phyloP scores from a whole-genome alignment of 2,113 vertebrate genomes.

The Thalassarche chlororhynchos region DNA sequence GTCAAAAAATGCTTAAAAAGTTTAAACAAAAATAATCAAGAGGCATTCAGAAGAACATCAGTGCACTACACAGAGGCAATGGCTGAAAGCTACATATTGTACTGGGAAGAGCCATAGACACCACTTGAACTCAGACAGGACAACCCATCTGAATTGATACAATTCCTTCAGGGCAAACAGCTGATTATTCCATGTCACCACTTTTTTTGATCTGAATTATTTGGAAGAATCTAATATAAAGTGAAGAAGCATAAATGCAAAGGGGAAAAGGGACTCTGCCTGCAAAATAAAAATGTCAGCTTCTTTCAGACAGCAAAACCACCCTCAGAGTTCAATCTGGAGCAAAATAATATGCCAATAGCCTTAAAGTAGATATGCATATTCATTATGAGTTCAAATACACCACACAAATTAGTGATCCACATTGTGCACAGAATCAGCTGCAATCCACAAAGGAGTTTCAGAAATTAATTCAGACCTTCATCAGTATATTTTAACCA shows the following conservation, averaged over 20 bases:
- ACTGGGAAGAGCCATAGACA: background rate
- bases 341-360: background rate
- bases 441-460: background rate
- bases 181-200: background rate
- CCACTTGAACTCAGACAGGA: background rate
- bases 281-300: background rate
- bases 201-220: background rate
- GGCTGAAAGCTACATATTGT: background rate
- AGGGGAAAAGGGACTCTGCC: no score
- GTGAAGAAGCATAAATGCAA: background rate
- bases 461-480: no score
- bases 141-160: background rate
- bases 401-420: fast-evolving
- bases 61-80: no score
- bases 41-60: background rate
- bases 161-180: background rate
- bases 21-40: background rate
- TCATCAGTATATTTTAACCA: background rate
- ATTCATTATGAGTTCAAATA: background rate
- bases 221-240: background rate
- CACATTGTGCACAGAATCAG: background rate
- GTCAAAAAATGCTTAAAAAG: background rate
- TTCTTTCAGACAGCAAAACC: background rate
- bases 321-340: background rate
- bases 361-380: background rate